Conservation (phyloP, 2,113 vertebrate species). For the Entomyzon cyanotis region DNA sequence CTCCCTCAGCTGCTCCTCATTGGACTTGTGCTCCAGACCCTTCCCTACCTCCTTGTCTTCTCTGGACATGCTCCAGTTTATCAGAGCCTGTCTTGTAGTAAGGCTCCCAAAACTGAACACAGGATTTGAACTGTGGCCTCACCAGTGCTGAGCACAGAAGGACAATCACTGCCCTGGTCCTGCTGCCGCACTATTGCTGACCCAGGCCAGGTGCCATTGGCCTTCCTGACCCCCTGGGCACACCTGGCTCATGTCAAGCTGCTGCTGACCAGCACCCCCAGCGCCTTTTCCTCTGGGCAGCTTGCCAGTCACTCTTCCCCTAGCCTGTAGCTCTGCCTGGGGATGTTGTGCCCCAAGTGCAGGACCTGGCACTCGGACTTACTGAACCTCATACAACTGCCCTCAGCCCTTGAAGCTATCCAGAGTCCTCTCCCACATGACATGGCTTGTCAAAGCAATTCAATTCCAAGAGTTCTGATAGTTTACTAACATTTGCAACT, state of each 20-base stretch:
- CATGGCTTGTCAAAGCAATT: neutral
- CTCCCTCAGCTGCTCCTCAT: neutral
- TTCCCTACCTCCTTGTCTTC: neutral
- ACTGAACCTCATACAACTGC: neutral
- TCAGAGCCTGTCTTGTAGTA: neutral
- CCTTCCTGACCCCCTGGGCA: neutral
- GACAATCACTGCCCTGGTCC: neutral
- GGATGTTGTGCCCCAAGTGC: neutral
- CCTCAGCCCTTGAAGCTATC: too few relatives aligned
- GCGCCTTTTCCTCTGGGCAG: accelerated
- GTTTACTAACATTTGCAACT: neutral
- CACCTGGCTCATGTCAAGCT: neutral
- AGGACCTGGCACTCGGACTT: neutral
- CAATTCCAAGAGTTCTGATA: neutral
- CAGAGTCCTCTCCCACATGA: neutral
- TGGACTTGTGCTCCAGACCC: neutral
- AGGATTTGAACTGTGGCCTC: neutral
- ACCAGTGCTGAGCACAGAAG: accelerated
- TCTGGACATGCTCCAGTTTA: neutral
- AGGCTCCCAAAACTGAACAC: neutral
- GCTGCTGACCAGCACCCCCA: accelerated
- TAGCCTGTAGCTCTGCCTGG: accelerated
- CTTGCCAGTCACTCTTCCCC: neutral
- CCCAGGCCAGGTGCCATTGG: neutral
- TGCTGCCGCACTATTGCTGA: neutral